phyloP scores from a whole-genome alignment of 1,140 invertebrate species.

The Drosophila guanche region DNA sequence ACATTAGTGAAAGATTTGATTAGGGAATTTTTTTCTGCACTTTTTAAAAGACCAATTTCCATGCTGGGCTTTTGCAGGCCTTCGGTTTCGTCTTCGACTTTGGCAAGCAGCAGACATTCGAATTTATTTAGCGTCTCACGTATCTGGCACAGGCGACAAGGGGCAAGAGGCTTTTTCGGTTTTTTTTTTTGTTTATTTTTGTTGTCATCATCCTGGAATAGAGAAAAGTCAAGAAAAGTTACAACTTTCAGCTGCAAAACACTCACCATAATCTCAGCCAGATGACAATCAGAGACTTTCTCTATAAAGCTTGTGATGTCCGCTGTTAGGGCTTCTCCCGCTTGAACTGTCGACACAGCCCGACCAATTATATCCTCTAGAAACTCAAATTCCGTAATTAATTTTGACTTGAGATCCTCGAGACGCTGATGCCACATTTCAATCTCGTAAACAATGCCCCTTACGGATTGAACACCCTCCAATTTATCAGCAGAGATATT shows the following conservation, averaged over 20 bases:
- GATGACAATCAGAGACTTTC: slow-evolving; percentile 87
- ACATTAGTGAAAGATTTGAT: background rate
- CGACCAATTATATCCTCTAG: slow-evolving; percentile 31
- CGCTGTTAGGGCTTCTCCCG: slow-evolving; percentile 7
- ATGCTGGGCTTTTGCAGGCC: slow-evolving; percentile 84
- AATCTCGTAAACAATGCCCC: slow-evolving; percentile 52
- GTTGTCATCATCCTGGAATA: slow-evolving; percentile 34
- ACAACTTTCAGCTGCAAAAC: no score
- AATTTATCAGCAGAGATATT: slow-evolving; percentile 47
- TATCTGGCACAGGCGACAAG: slow-evolving; percentile 84
- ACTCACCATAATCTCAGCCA: slow-evolving; percentile 84
- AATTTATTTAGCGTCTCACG: slow-evolving; percentile 85
- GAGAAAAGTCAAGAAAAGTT: background rate
- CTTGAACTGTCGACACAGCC: slow-evolving; percentile 38
- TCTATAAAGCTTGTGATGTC: slow-evolving; percentile 84
- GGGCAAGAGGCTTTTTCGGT: slow-evolving; percentile 9
- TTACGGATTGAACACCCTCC: slow-evolving; percentile 32
- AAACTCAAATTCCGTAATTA: slow-evolving; percentile 43
- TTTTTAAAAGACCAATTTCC: slow-evolving; percentile 62
- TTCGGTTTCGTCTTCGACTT: slow-evolving; percentile 78
- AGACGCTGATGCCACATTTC: slow-evolving; percentile 55
- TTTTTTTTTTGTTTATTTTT: slow-evolving; percentile 34
- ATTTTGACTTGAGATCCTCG: slow-evolving; percentile 4
- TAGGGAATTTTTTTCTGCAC: slow-evolving; percentile 17
- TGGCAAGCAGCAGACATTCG: slow-evolving; percentile 85